Conservation (phyloP, 1,140 invertebrate species). For the Lordiphosa collinella region DNA sequence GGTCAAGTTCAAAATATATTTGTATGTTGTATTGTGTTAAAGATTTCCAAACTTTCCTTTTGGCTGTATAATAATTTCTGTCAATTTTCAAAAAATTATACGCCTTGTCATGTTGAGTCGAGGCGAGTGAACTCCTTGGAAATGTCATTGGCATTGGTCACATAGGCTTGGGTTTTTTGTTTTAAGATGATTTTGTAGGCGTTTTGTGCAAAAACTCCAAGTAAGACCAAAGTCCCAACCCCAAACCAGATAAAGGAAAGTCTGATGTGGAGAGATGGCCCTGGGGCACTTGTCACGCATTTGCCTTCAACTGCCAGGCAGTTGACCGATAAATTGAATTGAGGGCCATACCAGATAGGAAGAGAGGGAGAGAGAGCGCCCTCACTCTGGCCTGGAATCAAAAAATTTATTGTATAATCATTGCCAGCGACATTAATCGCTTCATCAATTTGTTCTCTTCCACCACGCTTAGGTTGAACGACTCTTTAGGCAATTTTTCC, state of each 20-base stretch:
- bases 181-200: slow-evolving; percentile 25
- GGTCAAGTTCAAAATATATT: slow-evolving; percentile 28
- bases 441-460: slow-evolving; percentile 48
- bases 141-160: slow-evolving; percentile 63
- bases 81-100: slow-evolving; percentile 30
- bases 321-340: slow-evolving; percentile 55
- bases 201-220: slow-evolving; percentile 13
- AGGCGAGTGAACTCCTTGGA: slow-evolving; percentile 62
- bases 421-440: slow-evolving; percentile 46
- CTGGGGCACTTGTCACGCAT: slow-evolving; percentile 21
- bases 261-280: slow-evolving; percentile 16
- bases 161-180: slow-evolving; percentile 20
- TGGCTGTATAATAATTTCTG: slow-evolving; percentile 3
- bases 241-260: slow-evolving; percentile 29
- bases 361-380: slow-evolving; percentile 22
- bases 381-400: slow-evolving; percentile 2
- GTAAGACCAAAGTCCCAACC: slow-evolving; percentile 34
- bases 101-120: not conserved
- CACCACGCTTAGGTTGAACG: slow-evolving; percentile 52
- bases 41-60: slow-evolving; percentile 2
- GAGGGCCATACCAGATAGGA: slow-evolving; percentile 20
- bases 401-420: slow-evolving; percentile 38
- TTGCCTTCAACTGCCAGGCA: slow-evolving; percentile 41
- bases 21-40: too few species aligned
- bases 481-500: slow-evolving; percentile 67